Conservation (phyloP, 2,113 vertebrate genomes). For the Bubo bubo region DNA sequence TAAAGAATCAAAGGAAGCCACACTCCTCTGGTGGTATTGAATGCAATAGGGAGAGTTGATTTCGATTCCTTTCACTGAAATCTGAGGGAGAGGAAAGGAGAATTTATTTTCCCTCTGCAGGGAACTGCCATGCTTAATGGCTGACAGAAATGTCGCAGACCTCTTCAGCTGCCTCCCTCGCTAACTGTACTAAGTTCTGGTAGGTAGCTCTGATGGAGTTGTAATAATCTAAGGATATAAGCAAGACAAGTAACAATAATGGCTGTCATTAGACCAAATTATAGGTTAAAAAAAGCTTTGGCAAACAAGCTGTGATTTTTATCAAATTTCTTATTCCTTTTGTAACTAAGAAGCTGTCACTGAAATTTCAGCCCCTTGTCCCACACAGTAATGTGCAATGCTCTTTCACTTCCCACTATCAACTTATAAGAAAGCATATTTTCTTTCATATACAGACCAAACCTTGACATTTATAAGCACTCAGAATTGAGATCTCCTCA, state of each 20-base stretch:
- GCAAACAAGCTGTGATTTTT: background rate
- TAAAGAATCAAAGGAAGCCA: background rate
- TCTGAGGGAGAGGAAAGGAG: background rate
- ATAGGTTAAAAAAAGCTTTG: background rate
- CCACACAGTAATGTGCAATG: background rate
- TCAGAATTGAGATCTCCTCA: background rate
- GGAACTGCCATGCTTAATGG: background rate
- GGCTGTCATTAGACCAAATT: background rate
- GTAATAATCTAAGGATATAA: background rate
- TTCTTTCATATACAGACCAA: background rate
- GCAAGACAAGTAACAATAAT: background rate
- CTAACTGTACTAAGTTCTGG: background rate
- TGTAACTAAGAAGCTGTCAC: background rate
- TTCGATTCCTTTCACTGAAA: background rate
- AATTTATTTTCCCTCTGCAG: constrained; percentile 6
- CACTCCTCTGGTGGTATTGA: background rate
- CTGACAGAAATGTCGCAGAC: background rate
- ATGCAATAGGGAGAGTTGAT: background rate
- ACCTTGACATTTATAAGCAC: background rate
- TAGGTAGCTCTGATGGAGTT: background rate
- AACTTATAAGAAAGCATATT: background rate
- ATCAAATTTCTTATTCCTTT: background rate
- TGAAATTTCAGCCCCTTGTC: background rate
- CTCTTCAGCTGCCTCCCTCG: background rate
- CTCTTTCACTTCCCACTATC: background rate